Percentiles rank a stretch among this genome's conserved stretches.
Evolutionary conservation across 2,797 vertebrate genomes (phyloP).

Genomic region (Silurus lanzhouensis): DNA sequence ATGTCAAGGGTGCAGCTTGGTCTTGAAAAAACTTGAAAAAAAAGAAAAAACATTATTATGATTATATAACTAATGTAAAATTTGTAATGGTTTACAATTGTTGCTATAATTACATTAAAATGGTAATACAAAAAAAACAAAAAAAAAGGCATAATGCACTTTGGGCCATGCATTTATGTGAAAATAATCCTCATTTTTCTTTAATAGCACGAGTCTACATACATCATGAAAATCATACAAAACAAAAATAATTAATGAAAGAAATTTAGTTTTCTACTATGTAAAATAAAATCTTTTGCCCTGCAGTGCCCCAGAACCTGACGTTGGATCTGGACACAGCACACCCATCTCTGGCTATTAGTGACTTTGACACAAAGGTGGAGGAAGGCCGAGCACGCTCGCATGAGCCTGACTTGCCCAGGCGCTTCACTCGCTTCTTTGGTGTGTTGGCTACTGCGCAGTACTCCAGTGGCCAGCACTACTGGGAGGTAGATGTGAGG

Average conservation of each 20-base stretch:
- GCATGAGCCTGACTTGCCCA: conserved; percentile 74
- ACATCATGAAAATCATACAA: not conserved
- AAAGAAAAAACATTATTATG: not conserved
- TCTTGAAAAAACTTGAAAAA: not conserved
- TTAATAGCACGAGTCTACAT: not conserved
- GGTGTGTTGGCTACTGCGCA: conserved; percentile 76
- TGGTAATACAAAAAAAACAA: too few species aligned
- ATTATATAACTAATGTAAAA: too few species aligned
- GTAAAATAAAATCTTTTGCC: not conserved
- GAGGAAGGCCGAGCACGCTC: conserved; percentile 73
- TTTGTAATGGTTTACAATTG: too few species aligned
- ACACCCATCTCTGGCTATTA: conserved; percentile 74
- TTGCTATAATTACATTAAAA: too few species aligned
- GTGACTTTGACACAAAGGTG: conserved; percentile 79
- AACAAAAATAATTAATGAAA: too few species aligned
- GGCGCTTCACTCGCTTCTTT: conserved; percentile 77
- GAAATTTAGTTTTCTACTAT: too few species aligned
- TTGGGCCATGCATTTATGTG: not conserved
- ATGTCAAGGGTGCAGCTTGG: not conserved
- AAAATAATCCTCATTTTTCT: not conserved
- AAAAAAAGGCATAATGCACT: not conserved
- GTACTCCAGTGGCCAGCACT: conserved; percentile 78
- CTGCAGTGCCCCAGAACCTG: conserved; percentile 78
- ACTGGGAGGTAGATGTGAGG: conserved; percentile 82
- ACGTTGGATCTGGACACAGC: conserved; percentile 78